Evolutionary conservation across 1,140 invertebrate genomes (phyloP).

Genomic region (Gryon sp.): DNA sequence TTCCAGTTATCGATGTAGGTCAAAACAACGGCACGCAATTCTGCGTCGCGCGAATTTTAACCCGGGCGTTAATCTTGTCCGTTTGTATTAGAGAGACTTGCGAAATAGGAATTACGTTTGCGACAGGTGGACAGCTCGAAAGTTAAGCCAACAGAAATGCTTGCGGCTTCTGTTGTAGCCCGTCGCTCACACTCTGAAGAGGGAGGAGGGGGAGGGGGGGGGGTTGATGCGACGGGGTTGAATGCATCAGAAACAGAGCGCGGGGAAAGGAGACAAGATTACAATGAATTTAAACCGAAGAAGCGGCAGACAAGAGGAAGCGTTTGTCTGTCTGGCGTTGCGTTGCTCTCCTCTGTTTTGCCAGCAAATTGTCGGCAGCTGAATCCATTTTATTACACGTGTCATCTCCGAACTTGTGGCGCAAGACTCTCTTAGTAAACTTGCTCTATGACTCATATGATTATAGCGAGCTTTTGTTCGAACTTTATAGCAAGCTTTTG

Average conservation of each 20-base stretch:
- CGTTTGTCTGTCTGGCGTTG: conserved; percentile 3
- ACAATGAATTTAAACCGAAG: no score
- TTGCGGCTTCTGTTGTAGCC: conserved; percentile 32
- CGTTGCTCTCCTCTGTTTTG: conserved; percentile 21
- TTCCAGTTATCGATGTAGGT: conserved; percentile 16
- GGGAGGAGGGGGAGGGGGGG: not conserved
- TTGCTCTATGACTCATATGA: conserved; percentile 16
- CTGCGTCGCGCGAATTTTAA: conserved; percentile 2
- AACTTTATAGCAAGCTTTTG: conserved; percentile 31
- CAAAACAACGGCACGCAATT: conserved; percentile 34
- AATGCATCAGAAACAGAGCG: no score
- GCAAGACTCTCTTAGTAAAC: conserved; percentile 28
- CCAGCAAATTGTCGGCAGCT: conserved; percentile 44
- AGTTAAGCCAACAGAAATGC: conserved; percentile 56
- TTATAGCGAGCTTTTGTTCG: conserved; percentile 2
- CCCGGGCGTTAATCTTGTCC: conserved; percentile 39
- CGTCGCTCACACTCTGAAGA: conserved; percentile 10
- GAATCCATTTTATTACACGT: conserved; percentile 37
- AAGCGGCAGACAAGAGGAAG: not conserved
- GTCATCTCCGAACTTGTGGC: conserved; percentile 21
- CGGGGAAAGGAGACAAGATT: not conserved
- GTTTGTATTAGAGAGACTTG: conserved; percentile 39
- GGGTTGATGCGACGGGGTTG: no score
- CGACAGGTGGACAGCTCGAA: conserved; percentile 55
- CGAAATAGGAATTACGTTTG: conserved; percentile 48